Base-by-base conservation (phyloP, 2,797 vertebrate genomes). In the Muscicapa striata region DNA sequence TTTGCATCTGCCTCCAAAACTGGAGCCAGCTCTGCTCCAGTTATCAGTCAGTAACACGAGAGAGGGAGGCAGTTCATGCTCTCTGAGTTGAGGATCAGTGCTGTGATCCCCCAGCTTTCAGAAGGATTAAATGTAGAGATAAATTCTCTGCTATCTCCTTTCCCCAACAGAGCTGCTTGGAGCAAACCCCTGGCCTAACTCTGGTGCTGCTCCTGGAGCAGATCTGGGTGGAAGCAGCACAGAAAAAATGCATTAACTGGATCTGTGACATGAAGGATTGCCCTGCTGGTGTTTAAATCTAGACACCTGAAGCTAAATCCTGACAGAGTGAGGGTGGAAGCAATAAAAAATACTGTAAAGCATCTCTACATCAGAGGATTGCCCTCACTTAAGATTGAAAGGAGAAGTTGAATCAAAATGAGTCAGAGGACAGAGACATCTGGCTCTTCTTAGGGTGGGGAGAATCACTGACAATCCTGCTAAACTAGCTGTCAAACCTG, bases 1-100 rank as follows among this genome's bases (percentile, higher is more conserved):
- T 88, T 77, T 94, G 79, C 95, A 95, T 95, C 94, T 96, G 96
- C 79, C 62, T 95, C 81, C 66, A 78, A 57, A 90, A 91, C 52
- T 51, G 32, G 73, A 91, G 92, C 87, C 87, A 94, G 93, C 61
- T 84, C 84, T 89, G 66, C 73, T 95, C 68, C 75, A 76, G 32
- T 97, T 97, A 89, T 95, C 73, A 93, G 64, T 43, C 64, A 70
- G 73, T 10, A 80, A 66, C 67, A 88, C 7, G 64, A 90, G 67
- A 64, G 3, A 43, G 57, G 34, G 54, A 81, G 57, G 67, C 5
- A 32, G 55, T 61, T 87, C 67, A 23, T 79, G 55, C 67, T 74
- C 21, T 41, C 66, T 27, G 9, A 46, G 58, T 22, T 36, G 51
- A 89, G 52, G 61, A 85, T 89, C 64, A 34, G 70, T 80, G 21